phyloP scores from a whole-genome alignment of 2,113 vertebrate genomes.

The Callipepla californica region DNA sequence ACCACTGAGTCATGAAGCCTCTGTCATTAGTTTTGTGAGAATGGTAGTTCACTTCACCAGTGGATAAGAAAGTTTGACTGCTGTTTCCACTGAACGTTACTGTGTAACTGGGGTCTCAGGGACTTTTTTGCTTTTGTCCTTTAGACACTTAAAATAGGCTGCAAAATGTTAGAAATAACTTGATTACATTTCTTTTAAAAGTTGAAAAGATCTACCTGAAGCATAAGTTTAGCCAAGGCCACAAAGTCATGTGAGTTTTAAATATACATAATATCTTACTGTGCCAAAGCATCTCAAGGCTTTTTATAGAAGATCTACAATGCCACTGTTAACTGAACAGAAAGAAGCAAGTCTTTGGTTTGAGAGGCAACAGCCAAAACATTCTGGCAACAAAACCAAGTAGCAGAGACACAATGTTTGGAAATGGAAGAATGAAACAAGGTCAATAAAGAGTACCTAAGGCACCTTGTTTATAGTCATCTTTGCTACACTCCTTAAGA shows the following conservation, averaged over 20 bases:
- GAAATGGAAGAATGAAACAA: conserved; percentile 70
- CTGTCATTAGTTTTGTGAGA: neutral
- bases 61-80: neutral
- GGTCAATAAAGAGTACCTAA: conserved; percentile 82
- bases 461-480: conserved; percentile 79
- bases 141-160: neutral
- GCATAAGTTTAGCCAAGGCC: conserved; percentile 54
- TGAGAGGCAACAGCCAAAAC: conserved; percentile 64
- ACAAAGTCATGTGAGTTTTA: conserved; percentile 54
- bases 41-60: neutral
- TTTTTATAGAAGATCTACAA: conserved; percentile 26
- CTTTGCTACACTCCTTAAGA: conserved; percentile 76
- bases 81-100: neutral
- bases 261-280: conserved; percentile 32
- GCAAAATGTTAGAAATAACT: conserved; percentile 50
- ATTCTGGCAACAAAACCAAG: conserved; percentile 63
- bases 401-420: conserved; percentile 53
- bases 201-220: conserved; percentile 54
- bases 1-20: neutral
- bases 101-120: neutral
- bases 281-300: conserved; percentile 46
- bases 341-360: conserved; percentile 81
- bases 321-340: conserved; percentile 58
- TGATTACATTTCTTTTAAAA: conserved; percentile 40
- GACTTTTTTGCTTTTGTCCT: conserved; percentile 2